Conservation (phyloP, 2,888 invertebrate genomes). For the Aelia acuminata region DNA sequence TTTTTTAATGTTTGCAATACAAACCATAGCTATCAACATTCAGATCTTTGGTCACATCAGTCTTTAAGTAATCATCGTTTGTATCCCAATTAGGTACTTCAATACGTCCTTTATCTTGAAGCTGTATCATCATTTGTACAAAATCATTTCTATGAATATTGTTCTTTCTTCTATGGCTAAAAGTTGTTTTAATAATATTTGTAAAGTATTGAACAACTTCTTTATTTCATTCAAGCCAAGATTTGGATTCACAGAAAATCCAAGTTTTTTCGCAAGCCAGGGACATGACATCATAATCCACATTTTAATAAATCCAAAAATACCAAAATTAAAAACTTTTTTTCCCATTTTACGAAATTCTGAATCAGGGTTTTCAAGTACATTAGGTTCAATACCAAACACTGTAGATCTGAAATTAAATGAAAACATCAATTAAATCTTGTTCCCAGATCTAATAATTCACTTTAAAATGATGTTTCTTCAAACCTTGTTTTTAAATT, state of each 20-base stretch:
- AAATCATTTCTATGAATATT: slow-evolving; percentile 53
- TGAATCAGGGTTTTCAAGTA: slow-evolving; percentile 51
- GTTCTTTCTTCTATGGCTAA: slow-evolving; percentile 45
- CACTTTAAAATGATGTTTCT: no score
- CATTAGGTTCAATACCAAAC: slow-evolving; percentile 50
- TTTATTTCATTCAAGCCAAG: no score
- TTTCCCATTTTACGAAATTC: slow-evolving; percentile 51
- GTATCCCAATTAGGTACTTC: slow-evolving; percentile 56
- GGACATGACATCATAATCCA: background rate
- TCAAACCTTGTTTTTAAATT: no score
- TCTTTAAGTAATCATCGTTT: slow-evolving; percentile 57
- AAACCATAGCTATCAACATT: slow-evolving; percentile 10
- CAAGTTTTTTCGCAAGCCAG: background rate
- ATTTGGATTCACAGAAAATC: slow-evolving; percentile 23
- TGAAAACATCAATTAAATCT: background rate
- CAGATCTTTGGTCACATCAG: background rate
- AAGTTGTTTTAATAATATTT: slow-evolving; percentile 28
- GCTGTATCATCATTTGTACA: slow-evolving; percentile 54
- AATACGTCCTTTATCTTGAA: slow-evolving; percentile 55
- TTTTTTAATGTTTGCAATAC: background rate
- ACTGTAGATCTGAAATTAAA: slow-evolving; percentile 49
- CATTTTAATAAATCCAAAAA: slow-evolving; percentile 32
- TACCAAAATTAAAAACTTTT: slow-evolving; percentile 20
- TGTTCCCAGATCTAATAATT: background rate
- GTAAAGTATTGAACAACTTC: slow-evolving; percentile 44